A percentile compares a stretch with the other conserved stretches of the same genome.
These are phyloP conservation scores for Neogobius melanostomus DNA, from an alignment of 2,113 vertebrate species.

Conservation along the genomic window DNA sequence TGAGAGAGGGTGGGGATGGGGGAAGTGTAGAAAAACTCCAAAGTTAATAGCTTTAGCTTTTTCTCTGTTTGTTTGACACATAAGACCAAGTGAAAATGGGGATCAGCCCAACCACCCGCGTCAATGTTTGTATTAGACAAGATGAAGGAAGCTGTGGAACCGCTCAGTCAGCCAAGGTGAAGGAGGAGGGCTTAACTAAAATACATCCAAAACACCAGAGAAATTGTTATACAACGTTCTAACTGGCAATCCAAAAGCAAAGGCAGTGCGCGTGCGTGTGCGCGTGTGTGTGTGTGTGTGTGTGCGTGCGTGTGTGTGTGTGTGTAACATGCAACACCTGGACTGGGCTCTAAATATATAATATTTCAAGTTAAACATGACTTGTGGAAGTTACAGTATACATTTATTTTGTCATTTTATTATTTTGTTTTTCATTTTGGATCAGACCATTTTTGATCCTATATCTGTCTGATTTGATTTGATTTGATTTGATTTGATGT, in stretches of 20 bases:
- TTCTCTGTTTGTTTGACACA: constrained; percentile 8
- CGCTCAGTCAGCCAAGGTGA: neutral
- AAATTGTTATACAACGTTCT: neutral
- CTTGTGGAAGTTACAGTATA: too few relatives aligned
- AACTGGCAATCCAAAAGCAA: neutral
- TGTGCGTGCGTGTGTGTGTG: too few relatives aligned
- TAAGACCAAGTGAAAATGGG: neutral
- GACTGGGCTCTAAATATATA: too few relatives aligned
- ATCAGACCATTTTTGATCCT: too few relatives aligned
- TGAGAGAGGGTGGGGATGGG: neutral
- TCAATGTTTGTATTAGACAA: neutral
- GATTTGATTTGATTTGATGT: too few relatives aligned
- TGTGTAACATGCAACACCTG: neutral
- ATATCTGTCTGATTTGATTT: too few relatives aligned
- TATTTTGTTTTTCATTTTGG: too few relatives aligned
- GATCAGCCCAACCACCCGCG: neutral
- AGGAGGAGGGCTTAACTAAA: neutral
- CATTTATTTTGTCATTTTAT: too few relatives aligned
- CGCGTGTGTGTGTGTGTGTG: too few relatives aligned
- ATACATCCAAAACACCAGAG: neutral
- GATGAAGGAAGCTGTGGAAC: neutral
- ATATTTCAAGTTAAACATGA: too few relatives aligned
- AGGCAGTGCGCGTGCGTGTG: too few relatives aligned
- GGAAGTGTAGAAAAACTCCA: neutral
- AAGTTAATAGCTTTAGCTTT: constrained; percentile 4